Evolutionary conservation across 92 coral and sea anemone genomes (phyloP), one percentile per base, ranked within the genome.

Genomic region (Zoanthus sociatus): DNA sequence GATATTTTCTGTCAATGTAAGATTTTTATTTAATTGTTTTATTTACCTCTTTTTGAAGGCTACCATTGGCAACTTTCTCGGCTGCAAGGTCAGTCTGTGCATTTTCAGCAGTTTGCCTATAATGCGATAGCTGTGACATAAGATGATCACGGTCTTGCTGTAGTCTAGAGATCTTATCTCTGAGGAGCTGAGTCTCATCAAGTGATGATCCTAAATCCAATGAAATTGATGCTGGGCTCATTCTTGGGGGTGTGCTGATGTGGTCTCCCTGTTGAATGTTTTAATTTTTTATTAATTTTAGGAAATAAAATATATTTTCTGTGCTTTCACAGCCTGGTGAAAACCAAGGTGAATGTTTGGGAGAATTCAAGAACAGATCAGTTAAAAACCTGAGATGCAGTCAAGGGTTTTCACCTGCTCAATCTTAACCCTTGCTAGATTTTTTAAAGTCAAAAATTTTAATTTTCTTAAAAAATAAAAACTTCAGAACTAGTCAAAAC

Each of bases 61-160:
- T 89, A 26, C 90, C 88, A 47, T 96, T 90, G 33, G 88, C 92
- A 9, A 97, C 98, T 84, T 97, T 97, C 77, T 97, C 99, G 30
- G 97, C 99, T 63, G 99, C 99, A 7, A 97, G 87, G 86, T 97
- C 99, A 86, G 95, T 97, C 83, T 92, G 92, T 0, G 96, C 96
- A 66, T 94, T 87, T 48, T 97, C 99, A 14, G 97, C 89, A 79
- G 88, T 68, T 83, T 92, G 92, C 82, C 99, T 83, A 89, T 97
- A 97, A 82, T 97, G 98, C 10, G 93, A 87, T 50, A 95, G 75
- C 97, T 97, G 99, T 86, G 98, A 71, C 44, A 92, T 84, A 5
- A 97, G 72, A 10, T 94, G 97, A 45, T 97, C 99, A 82, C 95
- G 93, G 74, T 97, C 99, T 83, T 97, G 99, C 77, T 96, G 96